Evolutionary conservation across 2,113 vertebrate genomes (phyloP), one percentile per base, ranked within the genome.

Genomic region (Aegypius monachus): DNA sequence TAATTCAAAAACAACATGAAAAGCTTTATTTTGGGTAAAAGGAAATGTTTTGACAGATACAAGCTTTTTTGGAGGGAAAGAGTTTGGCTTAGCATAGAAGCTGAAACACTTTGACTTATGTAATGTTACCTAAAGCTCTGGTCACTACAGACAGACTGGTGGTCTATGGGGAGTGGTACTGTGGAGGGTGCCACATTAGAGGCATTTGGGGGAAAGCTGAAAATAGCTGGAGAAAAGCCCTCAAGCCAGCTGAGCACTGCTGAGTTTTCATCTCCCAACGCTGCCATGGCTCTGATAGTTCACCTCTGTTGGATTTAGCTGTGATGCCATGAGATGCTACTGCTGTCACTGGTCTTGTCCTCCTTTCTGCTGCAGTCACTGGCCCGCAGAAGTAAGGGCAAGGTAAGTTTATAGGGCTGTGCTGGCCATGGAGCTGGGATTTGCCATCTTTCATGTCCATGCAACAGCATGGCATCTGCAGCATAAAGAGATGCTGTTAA

Each of bases 161-260:
- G 66, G 11, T 13, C 13, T 59, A 13, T 5, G 11, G 25, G 26
- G 13, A 43, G 31, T 36, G 38, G 31, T 27, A 26, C 55, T 43
- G n/a, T 1, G 0, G 3, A 18, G 31, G 16, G 6, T 38, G 71
- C 47, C 79, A 26, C 1, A 0, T 47, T 4, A 22, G 62, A 63
- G 36, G 5, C 53, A 13, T 81, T 31, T 36, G 48, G 48, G 58
- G 50, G 11, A 82, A 79, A 71, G 56, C 15, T 1, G 2, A 27
- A 77, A 75, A 66, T 1, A 82, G 19, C 26, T 27, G 22, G n/a
- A 27, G 83, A 88, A 90, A 80, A 88, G 19, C 27, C 55, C 50
- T 67, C 16, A 17, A 40, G 52, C 26, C 52, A 53, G n/a, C 34
- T 61, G 40, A 48, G 27, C 34, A 21, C n/a, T 56, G 36, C 19